phyloP scores from a whole-genome alignment of 2,888 invertebrate species.

The Conops quadrifasciatus region DNA sequence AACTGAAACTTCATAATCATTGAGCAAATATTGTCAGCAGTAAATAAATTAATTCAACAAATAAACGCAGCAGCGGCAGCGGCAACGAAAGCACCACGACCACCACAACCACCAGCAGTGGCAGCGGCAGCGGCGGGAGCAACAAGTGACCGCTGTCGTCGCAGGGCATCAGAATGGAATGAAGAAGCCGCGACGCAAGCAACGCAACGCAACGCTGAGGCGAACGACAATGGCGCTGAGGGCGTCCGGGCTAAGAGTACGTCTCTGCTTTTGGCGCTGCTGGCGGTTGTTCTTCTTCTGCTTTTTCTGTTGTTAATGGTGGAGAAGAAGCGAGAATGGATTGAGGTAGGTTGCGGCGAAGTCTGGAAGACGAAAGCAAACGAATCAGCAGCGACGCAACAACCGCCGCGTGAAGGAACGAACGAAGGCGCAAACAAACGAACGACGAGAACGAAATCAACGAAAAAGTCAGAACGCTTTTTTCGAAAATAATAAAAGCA shows the following conservation, averaged over 20 bases:
- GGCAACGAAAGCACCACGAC: neutral
- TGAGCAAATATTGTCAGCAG: constrained; percentile 41
- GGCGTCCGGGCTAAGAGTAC: too few species aligned
- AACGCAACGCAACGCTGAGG: too few species aligned
- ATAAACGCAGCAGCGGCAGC: constrained; percentile 34
- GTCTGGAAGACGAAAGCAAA: constrained; percentile 27
- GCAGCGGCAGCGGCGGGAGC: constrained; percentile 14
- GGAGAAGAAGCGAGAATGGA: constrained; percentile 20
- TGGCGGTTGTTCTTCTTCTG: neutral
- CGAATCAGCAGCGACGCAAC: neutral
- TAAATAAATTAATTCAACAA: constrained; percentile 43
- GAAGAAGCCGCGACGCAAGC: neutral
- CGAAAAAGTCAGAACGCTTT: neutral
- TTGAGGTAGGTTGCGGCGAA: constrained; percentile 36
- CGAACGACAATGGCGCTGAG: neutral
- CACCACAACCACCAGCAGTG: too few species aligned
- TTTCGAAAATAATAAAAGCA: neutral
- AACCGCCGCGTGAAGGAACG: too few species aligned
- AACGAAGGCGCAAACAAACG: too few species aligned
- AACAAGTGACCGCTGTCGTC: constrained; percentile 8
- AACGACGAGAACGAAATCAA: neutral
- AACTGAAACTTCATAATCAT: constrained; percentile 42
- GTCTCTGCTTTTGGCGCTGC: neutral
- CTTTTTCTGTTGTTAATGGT: neutral
- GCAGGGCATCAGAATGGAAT: neutral